phyloP scores from a whole-genome alignment of 2,797 vertebrate genomes.

The Xenops minutus region DNA sequence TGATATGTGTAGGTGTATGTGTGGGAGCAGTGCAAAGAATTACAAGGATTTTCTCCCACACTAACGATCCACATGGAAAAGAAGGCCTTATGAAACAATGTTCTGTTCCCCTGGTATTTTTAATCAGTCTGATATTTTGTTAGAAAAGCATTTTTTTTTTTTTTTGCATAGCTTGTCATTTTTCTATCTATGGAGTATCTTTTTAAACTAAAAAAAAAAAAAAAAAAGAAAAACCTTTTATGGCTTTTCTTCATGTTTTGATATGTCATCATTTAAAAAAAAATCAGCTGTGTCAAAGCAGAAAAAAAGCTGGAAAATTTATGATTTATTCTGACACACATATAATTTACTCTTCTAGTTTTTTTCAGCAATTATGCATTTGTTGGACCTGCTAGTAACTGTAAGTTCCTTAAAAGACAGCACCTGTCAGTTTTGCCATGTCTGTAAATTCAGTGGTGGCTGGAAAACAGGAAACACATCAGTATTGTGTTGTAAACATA shows the following conservation, averaged over 20 bases:
- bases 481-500: background rate
- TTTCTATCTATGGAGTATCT: slow-evolving; percentile 18
- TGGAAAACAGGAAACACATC: slow-evolving; percentile 9
- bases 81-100: slow-evolving; percentile 70
- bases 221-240: background rate
- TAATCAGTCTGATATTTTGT: slow-evolving; percentile 72
- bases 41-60: slow-evolving; percentile 80
- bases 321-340: slow-evolving; percentile 49
- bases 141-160: slow-evolving; percentile 37
- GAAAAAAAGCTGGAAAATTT: slow-evolving; percentile 19
- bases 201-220: slow-evolving; percentile 32
- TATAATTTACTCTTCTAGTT: slow-evolving; percentile 24
- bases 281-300: slow-evolving; percentile 28
- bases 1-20: slow-evolving; percentile 78
- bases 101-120: slow-evolving; percentile 71
- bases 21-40: slow-evolving; percentile 80
- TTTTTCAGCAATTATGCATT: slow-evolving; percentile 23
- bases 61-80: slow-evolving; percentile 71
- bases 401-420: slow-evolving; percentile 19
- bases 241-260: slow-evolving; percentile 1
- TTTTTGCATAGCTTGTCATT: slow-evolving; percentile 34
- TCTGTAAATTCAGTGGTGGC: background rate
- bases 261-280: background rate
- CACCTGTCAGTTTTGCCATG: background rate
- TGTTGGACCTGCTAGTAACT: slow-evolving; percentile 45